Evolutionary conservation across 2,888 invertebrate species (phyloP).

Genomic region (Aphodius sticticus): DNA sequence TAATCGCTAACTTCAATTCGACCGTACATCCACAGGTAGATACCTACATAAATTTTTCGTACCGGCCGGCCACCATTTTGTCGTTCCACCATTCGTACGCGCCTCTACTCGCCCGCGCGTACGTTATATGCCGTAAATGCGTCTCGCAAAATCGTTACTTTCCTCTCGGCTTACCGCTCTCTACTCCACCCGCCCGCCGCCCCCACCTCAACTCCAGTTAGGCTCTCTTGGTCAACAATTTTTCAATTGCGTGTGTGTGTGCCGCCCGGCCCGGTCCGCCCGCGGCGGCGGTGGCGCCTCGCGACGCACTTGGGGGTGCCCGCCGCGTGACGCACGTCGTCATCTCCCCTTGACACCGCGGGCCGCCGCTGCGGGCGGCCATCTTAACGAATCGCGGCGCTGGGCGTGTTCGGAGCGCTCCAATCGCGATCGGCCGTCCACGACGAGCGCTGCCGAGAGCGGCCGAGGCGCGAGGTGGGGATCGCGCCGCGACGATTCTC

Average conservation of each 20-base stretch:
- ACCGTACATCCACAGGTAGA: too few relatives aligned
- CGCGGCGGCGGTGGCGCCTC: background rate
- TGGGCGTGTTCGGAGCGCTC: conserved; percentile 45
- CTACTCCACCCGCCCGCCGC: background rate
- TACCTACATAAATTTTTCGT: too few relatives aligned
- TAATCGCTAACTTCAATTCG: too few relatives aligned
- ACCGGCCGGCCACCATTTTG: too few relatives aligned
- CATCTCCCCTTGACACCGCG: background rate
- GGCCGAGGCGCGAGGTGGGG: conserved; percentile 10
- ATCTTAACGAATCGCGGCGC: conserved; percentile 46
- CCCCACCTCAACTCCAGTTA: background rate
- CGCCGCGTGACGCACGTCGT: background rate
- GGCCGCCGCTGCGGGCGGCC: conserved; percentile 46
- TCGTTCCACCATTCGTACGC: too few relatives aligned
- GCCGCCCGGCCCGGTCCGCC: too few relatives aligned
- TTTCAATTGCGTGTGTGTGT: background rate
- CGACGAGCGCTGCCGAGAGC: conserved; percentile 19
- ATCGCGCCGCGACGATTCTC: background rate
- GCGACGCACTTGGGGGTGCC: background rate
- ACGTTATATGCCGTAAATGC: background rate
- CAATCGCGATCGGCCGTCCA: conserved; percentile 26
- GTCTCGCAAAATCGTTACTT: background rate
- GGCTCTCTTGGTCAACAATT: conserved; percentile 4
- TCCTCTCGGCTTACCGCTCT: background rate
- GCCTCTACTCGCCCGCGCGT: too few relatives aligned